Evolutionary conservation across 2,113 vertebrate genomes (phyloP).

Genomic region (Peromyscus leucopus): DNA sequence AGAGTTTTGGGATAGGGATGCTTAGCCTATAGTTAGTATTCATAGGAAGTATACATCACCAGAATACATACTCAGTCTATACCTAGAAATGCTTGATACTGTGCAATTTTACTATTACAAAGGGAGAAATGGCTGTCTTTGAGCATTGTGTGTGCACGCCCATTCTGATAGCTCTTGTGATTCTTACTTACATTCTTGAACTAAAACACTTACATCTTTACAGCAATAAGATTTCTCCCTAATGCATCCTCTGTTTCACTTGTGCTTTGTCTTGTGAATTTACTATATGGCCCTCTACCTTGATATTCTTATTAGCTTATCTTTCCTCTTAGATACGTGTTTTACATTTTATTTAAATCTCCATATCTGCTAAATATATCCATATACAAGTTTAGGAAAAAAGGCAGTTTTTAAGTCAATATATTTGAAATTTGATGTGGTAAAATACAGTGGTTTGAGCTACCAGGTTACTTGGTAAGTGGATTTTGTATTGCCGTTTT

Average conservation of each 20-base stretch:
- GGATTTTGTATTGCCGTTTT: constrained; percentile 56
- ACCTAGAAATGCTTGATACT: constrained; percentile 5
- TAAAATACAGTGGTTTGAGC: constrained; percentile 31
- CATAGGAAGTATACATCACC: background rate
- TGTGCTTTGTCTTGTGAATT: constrained; percentile 26
- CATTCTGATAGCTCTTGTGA: background rate
- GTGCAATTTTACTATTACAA: background rate
- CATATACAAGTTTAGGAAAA: background rate
- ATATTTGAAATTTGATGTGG: constrained; percentile 16
- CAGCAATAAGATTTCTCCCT: background rate
- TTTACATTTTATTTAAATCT: constrained; percentile 47
- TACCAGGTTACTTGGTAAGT: background rate
- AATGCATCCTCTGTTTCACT: background rate
- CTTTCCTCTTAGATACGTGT: background rate
- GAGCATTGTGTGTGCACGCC: background rate
- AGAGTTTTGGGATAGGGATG: background rate
- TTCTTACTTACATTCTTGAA: background rate
- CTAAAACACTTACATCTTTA: constrained; percentile 3
- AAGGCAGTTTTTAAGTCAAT: constrained; percentile 4
- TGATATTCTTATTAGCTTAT: constrained; percentile 2
- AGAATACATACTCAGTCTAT: background rate
- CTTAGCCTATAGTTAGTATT: background rate
- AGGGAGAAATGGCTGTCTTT: background rate
- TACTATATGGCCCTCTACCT: background rate
- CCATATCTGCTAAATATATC: background rate